A percentile compares a stretch with the other conserved stretches of the same genome.
Conservation (phyloP, 2,797 vertebrate species). For the Diplodus sargus region DNA sequence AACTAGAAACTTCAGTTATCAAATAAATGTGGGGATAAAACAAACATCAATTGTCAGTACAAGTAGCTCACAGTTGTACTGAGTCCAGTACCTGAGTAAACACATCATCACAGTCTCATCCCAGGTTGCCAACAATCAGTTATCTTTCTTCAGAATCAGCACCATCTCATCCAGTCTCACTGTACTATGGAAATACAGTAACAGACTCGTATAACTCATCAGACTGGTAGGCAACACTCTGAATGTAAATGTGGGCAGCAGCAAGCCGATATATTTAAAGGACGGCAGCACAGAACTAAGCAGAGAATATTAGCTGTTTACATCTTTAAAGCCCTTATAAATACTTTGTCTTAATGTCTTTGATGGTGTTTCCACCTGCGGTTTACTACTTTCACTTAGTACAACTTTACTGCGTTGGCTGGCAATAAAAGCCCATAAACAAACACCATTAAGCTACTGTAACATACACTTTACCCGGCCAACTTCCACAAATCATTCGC, state of each 20-base stretch:
- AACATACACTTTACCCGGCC: neutral
- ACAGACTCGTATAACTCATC: neutral
- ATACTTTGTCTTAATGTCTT: constrained; percentile 14
- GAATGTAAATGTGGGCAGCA: neutral
- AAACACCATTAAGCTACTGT: constrained; percentile 24
- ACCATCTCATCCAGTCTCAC: too few relatives aligned
- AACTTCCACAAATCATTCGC: constrained; percentile 22
- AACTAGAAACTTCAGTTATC: too few relatives aligned
- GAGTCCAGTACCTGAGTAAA: too few relatives aligned
- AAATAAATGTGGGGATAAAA: too few relatives aligned
- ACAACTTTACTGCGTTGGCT: constrained; percentile 14
- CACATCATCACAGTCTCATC: too few relatives aligned
- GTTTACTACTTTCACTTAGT: neutral
- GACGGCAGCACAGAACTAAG: neutral
- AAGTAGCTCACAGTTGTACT: too few relatives aligned
- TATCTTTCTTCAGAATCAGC: too few relatives aligned
- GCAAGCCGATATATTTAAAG: neutral
- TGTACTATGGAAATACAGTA: neutral
- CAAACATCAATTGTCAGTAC: too few relatives aligned
- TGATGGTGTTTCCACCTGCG: neutral
- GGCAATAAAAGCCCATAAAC: constrained; percentile 29
- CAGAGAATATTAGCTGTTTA: neutral
- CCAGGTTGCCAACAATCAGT: too few relatives aligned
- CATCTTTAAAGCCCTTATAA: neutral
- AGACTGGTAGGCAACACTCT: neutral